Conservation (phyloP, 2,113 vertebrate species). For the Turdus rufiventris region DNA sequence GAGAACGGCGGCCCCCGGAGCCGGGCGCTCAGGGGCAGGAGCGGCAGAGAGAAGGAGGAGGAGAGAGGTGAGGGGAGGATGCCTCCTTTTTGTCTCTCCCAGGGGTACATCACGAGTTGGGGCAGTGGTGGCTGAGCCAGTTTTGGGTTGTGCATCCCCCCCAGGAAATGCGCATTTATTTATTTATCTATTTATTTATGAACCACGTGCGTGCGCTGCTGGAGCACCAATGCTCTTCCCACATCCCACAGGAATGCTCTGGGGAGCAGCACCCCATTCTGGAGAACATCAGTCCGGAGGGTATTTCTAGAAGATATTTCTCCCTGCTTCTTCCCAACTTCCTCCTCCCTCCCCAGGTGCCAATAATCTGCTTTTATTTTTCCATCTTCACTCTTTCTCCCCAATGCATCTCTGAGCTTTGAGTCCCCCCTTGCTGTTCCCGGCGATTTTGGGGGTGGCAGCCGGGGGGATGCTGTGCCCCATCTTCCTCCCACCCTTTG, state of each 20-base stretch:
- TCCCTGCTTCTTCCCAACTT: not conserved
- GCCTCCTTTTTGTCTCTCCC: not conserved
- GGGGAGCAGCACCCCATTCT: rapidly evolving
- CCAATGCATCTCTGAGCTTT: rapidly evolving
- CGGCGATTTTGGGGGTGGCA: not conserved
- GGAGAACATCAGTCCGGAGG: not conserved
- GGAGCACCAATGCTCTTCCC: rapidly evolving
- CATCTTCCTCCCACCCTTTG: not conserved
- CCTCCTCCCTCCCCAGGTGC: not conserved
- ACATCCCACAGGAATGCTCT: rapidly evolving
- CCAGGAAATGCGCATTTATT: not conserved
- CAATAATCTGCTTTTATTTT: not conserved
- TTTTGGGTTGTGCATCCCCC: not conserved
- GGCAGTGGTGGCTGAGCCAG: rapidly evolving
- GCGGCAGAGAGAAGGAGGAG: slow-evolving; percentile 83
- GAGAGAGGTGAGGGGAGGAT: slow-evolving; percentile 83
- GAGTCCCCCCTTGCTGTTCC: rapidly evolving
- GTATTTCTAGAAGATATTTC: not conserved
- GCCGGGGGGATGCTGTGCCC: not conserved
- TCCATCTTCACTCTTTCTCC: not conserved
- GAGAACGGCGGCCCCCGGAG: slow-evolving; percentile 80
- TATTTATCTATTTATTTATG: not conserved
- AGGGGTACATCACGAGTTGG: rapidly evolving
- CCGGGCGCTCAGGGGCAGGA: slow-evolving; percentile 78
- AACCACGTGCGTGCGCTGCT: rapidly evolving